Evolutionary conservation across 2,797 vertebrate genomes (phyloP), one percentile per base, ranked within the genome.

Genomic region (Lindbergichthys nudifrons): DNA sequence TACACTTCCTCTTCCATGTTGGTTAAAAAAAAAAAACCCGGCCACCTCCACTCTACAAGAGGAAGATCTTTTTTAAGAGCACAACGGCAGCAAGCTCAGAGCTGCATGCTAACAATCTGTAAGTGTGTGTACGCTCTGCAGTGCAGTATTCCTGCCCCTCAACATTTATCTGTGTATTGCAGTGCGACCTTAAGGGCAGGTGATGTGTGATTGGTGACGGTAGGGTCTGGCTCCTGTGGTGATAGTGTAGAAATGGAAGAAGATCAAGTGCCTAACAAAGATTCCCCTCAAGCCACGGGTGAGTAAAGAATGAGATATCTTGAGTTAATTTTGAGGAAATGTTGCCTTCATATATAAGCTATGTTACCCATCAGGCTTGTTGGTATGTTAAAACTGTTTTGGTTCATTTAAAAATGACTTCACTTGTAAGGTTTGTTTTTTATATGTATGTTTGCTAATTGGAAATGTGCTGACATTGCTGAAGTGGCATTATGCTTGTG

Each of bases 1-100:
- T 21, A 85, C 88, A 92, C 95, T 95, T 95, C 94, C 95, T 94
- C 93, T 93, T 93, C 83, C 66, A 65, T 70, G 48, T 73, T 93
- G 88, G 76, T 87, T 36, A 36, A 9, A 9, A 36, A 36, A 92
- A 91, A 78, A 79, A 83, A 89, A n/a, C n/a, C n/a, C 93, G 78
- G 91, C 87, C 90, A 90, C 92, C 91, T 88, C 82, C 74, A 53
- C 47, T 81, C 73, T 73, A 60, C 67, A 74, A 84, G 82, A 92
- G 85, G 87, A 91, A 92, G 89, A 90, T 74, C 63, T 79, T 77
- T 84, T 32, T 82, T 80, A 42, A 71, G 77, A 87, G 79, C 75
- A 79, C 66, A 56, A 83, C 64, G 51, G 71, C 60, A 65, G 73
- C 48, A 5, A 51, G 48, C 67, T 66, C 62, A 72, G 76, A 65